phyloP scores from a whole-genome alignment of 1,140 invertebrate species.

The Sweltsa coloradensis region DNA sequence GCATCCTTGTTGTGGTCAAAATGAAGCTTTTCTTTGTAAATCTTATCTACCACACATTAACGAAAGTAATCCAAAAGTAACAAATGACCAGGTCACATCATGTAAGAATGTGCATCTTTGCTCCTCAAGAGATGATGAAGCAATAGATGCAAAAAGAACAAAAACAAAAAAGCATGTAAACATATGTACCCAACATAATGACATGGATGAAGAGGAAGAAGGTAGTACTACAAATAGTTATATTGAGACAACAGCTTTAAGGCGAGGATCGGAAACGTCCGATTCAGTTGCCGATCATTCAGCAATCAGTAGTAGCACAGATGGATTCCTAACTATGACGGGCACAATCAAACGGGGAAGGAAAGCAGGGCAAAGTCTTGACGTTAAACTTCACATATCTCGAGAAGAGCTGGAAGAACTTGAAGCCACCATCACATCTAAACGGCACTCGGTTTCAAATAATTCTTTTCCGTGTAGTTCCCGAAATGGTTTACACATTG shows the following conservation, averaged over 20 bases:
- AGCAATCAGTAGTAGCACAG: constrained; percentile 16
- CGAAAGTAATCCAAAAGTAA: too few species aligned
- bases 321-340: constrained; percentile 42
- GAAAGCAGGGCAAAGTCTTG: constrained; percentile 57
- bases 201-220: constrained; percentile 8
- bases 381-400: constrained; percentile 57
- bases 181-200: constrained; percentile 11
- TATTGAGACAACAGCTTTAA: constrained; percentile 20
- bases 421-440: constrained; percentile 45
- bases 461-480: constrained; percentile 10
- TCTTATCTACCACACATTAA: too few species aligned
- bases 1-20: too few species aligned
- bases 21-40: too few species aligned
- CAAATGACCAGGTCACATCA: too few species aligned
- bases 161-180: constrained; percentile 17
- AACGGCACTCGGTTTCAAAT: constrained; percentile 15
- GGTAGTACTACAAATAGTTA: too few species aligned
- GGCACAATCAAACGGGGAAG: constrained; percentile 59
- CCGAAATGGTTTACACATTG: constrained; percentile 48
- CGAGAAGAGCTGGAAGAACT: constrained; percentile 52
- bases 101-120: too few species aligned
- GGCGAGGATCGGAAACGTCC: constrained; percentile 19
- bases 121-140: too few species aligned
- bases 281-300: constrained; percentile 20
- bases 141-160: constrained; percentile 2